Evolutionary conservation across 2,113 vertebrate genomes (phyloP), one percentile per base, ranked within the genome.

Genomic region (Plestiodon gilberti): DNA sequence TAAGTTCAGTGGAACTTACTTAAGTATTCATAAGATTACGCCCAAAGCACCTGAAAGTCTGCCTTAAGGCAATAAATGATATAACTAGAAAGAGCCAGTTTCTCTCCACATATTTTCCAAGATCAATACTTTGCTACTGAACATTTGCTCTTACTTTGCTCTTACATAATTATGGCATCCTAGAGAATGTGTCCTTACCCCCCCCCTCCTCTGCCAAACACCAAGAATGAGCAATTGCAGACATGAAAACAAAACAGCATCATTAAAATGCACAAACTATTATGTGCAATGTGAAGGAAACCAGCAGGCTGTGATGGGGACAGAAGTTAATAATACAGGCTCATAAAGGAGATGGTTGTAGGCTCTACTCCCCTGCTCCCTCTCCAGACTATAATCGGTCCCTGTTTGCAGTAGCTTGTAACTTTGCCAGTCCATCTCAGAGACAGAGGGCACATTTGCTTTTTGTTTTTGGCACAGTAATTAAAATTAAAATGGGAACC

Each of bases 291-390:
- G 75, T 75, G 78, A 81, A 81, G 43, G 70, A 75, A 87, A 81
- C 43, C 85, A 87, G 85, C 78, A 81, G 85, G 78, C 78, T 81
- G 57, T 86, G 78, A 81, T 81, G 48, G 59, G 85, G 85, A 87
- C 85, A 87, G 85, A 75, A 87, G 85, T 87, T 87, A 87, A 87
- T 81, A 87, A 57, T n/a, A 64, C 33, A 75, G 79, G 35, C 40
- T 87, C 79, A 81, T 81, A 75, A 87, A 87, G 73, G n/a, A 64
- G 57, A 86, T 81, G 78, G 78, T 80, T 81, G 69, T 74, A 40
- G 78, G 30, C 69, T 81, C 67, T 8, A 48, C 55, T 71, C 25
- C 33, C 22, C 59, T 75, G 59, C 43, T 59, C 3, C 69, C 85
- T 75, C 65, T 64, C 69, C 25, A 74, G 74, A 65, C 57, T 81